These are phyloP conservation scores for Madoqua kirkii DNA, from an alignment of 2,113 vertebrate species.

Conservation along the genomic window DNA sequence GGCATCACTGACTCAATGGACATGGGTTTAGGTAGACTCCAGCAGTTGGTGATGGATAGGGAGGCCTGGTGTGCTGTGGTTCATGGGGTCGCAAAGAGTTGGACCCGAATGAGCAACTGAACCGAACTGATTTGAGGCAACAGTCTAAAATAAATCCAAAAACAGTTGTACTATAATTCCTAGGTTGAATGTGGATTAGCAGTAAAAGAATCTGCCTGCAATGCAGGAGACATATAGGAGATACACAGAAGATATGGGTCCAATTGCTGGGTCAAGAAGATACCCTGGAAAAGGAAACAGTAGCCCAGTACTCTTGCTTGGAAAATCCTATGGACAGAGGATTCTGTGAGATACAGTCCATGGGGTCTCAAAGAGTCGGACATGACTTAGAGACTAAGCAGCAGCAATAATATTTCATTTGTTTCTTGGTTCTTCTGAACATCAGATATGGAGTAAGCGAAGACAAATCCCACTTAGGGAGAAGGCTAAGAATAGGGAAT, in stretches of 20 bases:
- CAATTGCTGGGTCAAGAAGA: background rate
- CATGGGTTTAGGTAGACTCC: background rate
- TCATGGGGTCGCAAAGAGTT: background rate
- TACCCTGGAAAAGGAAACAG: background rate
- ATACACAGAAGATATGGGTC: background rate
- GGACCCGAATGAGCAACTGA: background rate
- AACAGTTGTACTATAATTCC: background rate
- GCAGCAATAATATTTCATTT: background rate
- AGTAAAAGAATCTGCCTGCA: background rate
- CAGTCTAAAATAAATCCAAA: background rate
- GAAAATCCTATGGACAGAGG: background rate
- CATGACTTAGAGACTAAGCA: background rate
- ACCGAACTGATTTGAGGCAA: background rate
- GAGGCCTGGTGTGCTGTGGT: background rate
- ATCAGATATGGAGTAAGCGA: background rate
- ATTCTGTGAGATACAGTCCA: background rate
- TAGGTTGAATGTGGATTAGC: background rate
- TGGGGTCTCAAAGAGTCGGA: background rate
- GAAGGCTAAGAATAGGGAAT: background rate
- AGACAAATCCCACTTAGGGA: background rate
- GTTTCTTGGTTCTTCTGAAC: background rate
- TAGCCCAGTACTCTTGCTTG: background rate
- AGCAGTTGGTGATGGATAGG: background rate
- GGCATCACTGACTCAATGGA: background rate
- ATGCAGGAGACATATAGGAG: background rate